Conservation (phyloP, 2,888 invertebrate species). For the Drosophila falleni region DNA sequence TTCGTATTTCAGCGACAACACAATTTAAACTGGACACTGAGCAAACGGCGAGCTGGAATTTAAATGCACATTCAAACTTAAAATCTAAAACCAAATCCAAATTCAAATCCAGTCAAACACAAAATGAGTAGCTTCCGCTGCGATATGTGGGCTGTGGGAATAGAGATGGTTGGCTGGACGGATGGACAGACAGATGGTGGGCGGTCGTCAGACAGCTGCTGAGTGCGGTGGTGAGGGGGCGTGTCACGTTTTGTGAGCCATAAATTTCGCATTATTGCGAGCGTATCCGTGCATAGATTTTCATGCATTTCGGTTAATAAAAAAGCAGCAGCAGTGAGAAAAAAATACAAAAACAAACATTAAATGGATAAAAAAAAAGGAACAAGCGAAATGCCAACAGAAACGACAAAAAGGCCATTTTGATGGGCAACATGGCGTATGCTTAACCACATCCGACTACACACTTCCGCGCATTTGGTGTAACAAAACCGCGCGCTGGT, state of each 20-base stretch:
- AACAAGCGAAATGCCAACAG: conserved; percentile 17
- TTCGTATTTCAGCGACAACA: conserved; percentile 62
- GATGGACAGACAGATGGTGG: not conserved
- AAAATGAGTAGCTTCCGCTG: conserved; percentile 71
- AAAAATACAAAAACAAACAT: conserved; percentile 9
- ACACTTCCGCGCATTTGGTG: conserved; percentile 81
- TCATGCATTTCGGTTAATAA: conserved; percentile 76
- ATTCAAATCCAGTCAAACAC: conserved; percentile 46
- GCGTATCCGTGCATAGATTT: conserved; percentile 72
- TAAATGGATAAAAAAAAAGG: conserved; percentile 17
- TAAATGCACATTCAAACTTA: conserved; percentile 10
- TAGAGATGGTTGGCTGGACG: not conserved
- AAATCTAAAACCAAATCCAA: conserved; percentile 15
- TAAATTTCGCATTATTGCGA: conserved; percentile 74
- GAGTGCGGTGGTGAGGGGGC: not conserved
- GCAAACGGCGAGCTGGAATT: conserved; percentile 29
- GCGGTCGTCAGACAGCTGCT: not conserved
- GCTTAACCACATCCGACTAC: conserved; percentile 81
- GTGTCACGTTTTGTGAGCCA: conserved; percentile 73
- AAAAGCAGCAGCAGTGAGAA: conserved; percentile 35
- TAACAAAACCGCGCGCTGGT: conserved; percentile 77
- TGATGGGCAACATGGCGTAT: conserved; percentile 81
- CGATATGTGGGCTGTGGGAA: conserved; percentile 14
- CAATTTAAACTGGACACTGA: conserved; percentile 74
- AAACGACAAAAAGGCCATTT: conserved; percentile 47